Conservation (phyloP, 2,113 vertebrate genomes). For the Camelus dromedarius region DNA sequence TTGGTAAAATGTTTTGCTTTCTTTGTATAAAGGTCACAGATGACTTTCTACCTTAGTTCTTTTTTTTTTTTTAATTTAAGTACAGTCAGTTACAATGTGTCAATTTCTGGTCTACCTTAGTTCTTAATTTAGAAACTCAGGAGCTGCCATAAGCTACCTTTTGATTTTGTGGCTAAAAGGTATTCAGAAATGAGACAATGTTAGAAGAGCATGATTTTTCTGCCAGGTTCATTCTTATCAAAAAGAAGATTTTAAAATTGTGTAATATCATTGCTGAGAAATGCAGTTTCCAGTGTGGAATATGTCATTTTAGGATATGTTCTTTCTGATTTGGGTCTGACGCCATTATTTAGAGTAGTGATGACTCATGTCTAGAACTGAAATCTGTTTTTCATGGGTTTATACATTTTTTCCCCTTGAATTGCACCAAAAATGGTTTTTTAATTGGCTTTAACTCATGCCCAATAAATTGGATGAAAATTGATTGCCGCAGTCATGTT, state of each 20-base stretch:
- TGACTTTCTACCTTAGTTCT: constrained; percentile 49
- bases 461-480: constrained; percentile 81
- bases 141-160: constrained; percentile 9
- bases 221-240: constrained; percentile 50
- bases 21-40: constrained; percentile 66
- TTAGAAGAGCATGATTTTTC: constrained; percentile 25
- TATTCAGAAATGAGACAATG: not conserved
- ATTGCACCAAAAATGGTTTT: constrained; percentile 83
- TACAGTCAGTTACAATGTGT: too few relatives aligned
- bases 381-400: constrained; percentile 81
- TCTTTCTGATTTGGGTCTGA: constrained; percentile 74
- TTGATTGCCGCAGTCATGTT: constrained; percentile 78
- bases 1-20: constrained; percentile 58
- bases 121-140: constrained; percentile 69
- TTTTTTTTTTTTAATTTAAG: not conserved
- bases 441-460: constrained; percentile 84
- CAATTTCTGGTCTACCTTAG: not conserved
- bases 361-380: constrained; percentile 77
- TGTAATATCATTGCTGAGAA: constrained; percentile 49
- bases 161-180: constrained; percentile 65
- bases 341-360: constrained; percentile 76
- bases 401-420: constrained; percentile 82
- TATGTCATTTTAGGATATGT: constrained; percentile 49
- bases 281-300: constrained; percentile 28
- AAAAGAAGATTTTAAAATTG: constrained; percentile 41